A percentile compares a stretch with the other conserved stretches of the same genome.
These are phyloP conservation scores for Polydrusus tereticollis DNA, from an alignment of 2,888 invertebrate species.

Conservation along the genomic window DNA sequence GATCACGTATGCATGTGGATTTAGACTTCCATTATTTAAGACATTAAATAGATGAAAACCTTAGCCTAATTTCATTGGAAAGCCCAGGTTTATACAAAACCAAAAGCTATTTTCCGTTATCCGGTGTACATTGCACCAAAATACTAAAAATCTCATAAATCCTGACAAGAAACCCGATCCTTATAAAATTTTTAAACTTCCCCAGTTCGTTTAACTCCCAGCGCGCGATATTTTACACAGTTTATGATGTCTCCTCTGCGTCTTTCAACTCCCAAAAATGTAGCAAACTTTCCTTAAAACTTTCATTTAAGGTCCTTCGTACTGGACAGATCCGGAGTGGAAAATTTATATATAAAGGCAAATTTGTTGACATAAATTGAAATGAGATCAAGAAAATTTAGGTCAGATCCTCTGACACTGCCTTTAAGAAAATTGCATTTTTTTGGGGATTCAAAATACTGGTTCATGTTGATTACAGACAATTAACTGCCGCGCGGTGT, in stretches of 20 bases:
- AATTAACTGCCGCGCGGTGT: no score
- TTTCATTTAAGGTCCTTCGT: conserved; percentile 36
- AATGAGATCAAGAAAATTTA: no score
- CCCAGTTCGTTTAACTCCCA: conserved; percentile 43
- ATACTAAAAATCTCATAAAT: conserved; percentile 37
- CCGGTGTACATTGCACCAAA: conserved; percentile 21
- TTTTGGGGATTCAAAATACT: no score
- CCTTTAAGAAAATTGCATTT: no score
- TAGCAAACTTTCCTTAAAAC: conserved; percentile 42
- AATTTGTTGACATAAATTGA: no score
- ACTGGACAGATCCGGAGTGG: conserved; percentile 22
- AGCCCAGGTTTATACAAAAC: neutral
- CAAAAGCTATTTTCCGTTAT: conserved; percentile 7
- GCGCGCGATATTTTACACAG: conserved; percentile 43
- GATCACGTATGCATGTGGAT: no score
- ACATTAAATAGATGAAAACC: no score
- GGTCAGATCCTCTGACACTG: no score
- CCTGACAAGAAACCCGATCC: conserved; percentile 40
- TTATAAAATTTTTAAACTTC: conserved; percentile 48
- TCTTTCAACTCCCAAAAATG: conserved; percentile 46
- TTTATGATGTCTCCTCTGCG: conserved; percentile 49
- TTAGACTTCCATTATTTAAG: no score
- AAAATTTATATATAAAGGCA: neutral
- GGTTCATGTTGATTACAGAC: no score
- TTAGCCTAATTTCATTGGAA: neutral